Base-by-base conservation (phyloP, 1,140 invertebrate genomes). In the Brachionus sp. region DNA sequence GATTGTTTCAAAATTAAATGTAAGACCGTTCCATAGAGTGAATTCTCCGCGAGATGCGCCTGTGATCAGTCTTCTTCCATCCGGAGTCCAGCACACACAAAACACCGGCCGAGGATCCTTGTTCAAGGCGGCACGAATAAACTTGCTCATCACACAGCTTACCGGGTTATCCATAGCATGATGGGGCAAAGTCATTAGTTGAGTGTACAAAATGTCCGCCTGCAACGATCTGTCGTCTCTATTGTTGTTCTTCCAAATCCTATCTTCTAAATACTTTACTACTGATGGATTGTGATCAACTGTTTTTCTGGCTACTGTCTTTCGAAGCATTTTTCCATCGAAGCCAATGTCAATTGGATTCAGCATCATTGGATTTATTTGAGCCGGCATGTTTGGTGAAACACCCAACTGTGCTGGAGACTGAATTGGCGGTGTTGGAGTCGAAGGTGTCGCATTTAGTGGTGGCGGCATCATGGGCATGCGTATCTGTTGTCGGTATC, bases 1-100 rank as follows among this genome's bases (percentile, higher is more conserved):
- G 89, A 99, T 99, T 57, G 98, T 99, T 91, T 99, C 98, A 91
- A 99, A 99, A 90, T 99, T 99, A 89, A 99, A 99, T 6, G 97
- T 99, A 5, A 99, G 91, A 23, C 98, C 98, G 91, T 99, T 99
- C 98, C 98, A 99, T 2, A 99, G 90, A 0, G 98, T 99, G 87
- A 99, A 99, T 90, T 99, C 98, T 23, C 98, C 98, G 85, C 95
- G 98, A 1, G 96, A 98, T 12, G 98, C 97, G 5, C 98, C 98
- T 7, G 98, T 99, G 2, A 99, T 95, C 77, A 99, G 90, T 84
- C 98, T 91, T 83, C 98, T 92, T 23, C 98, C 98, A 90, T 99
- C 98, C 2, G 97, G 97, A 5, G 98, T 99, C 98, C 98, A 99
- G 6, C 95, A 95, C 87, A 99, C 93, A 86, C 95, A 95, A 90